These are phyloP conservation scores for Haemorhous mexicanus DNA, from an alignment of 2,113 vertebrate genomes.

Conservation along the genomic window DNA sequence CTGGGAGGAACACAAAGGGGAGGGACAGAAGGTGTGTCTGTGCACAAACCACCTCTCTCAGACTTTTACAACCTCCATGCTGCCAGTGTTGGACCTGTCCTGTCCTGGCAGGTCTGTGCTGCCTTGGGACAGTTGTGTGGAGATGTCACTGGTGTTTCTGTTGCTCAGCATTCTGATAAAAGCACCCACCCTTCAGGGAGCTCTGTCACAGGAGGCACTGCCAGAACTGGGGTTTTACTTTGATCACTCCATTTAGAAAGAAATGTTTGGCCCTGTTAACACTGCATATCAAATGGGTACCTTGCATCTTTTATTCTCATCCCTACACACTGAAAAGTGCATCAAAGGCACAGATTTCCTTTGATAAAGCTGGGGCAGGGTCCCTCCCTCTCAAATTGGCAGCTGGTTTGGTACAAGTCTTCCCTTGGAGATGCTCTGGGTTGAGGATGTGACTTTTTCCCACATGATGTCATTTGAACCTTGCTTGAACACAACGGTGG, in stretches of 20 bases:
- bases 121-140: background rate
- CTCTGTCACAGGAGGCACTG: background rate
- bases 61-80: background rate
- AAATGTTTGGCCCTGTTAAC: background rate
- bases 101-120: background rate
- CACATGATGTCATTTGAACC: background rate
- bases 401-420: background rate
- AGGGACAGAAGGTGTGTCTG: background rate
- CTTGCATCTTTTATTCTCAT: background rate
- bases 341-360: background rate
- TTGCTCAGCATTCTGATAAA: background rate
- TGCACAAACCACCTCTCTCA: background rate
- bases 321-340: background rate
- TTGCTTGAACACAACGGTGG: background rate
- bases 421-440: background rate
- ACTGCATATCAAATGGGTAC: constrained; percentile 2
- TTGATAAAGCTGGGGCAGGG: background rate
- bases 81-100: background rate
- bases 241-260: constrained; percentile 8
- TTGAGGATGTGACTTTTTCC: background rate
- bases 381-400: background rate
- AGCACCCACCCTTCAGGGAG: background rate
- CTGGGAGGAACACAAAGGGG: background rate
- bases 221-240: background rate
- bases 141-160: background rate